These are phyloP conservation scores for Microplitis mediator DNA, from an alignment of 1,140 invertebrate species.

Conservation along the genomic window DNA sequence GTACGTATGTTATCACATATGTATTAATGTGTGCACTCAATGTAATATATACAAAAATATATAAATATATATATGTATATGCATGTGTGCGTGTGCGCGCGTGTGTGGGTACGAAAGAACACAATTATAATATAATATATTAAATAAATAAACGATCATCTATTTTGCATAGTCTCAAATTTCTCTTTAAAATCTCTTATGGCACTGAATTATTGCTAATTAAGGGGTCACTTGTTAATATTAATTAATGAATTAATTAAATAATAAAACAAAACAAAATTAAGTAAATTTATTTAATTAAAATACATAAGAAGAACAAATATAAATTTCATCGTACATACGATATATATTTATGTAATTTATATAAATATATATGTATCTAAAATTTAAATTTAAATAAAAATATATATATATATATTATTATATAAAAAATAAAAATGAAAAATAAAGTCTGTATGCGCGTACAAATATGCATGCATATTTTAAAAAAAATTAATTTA, in stretches of 20 bases:
- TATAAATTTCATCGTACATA: constrained; percentile 17
- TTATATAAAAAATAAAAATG: neutral
- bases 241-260: constrained; percentile 9
- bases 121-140: constrained; percentile 9
- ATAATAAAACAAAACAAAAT: neutral
- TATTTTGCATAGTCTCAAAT: constrained; percentile 59
- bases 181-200: constrained; percentile 55
- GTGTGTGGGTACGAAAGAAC: constrained; percentile 44
- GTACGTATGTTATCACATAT: constrained; percentile 46
- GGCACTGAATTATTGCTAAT: constrained; percentile 1
- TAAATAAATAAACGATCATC: constrained; percentile 50
- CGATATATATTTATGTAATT: constrained; percentile 27
- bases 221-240: constrained; percentile 11
- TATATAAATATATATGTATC: constrained; percentile 21
- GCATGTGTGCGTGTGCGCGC: constrained; percentile 41
- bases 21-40: constrained; percentile 51
- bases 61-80: constrained; percentile 35
- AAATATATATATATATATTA: neutral
- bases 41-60: too few relatives aligned
- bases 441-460: constrained; percentile 11
- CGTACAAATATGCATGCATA: constrained; percentile 47
- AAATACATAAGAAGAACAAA: neutral
- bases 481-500: constrained; percentile 34
- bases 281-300: neutral
- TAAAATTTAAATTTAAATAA: neutral